phyloP scores from a whole-genome alignment of 2,888 invertebrate species.

The Harmothoe impar region DNA sequence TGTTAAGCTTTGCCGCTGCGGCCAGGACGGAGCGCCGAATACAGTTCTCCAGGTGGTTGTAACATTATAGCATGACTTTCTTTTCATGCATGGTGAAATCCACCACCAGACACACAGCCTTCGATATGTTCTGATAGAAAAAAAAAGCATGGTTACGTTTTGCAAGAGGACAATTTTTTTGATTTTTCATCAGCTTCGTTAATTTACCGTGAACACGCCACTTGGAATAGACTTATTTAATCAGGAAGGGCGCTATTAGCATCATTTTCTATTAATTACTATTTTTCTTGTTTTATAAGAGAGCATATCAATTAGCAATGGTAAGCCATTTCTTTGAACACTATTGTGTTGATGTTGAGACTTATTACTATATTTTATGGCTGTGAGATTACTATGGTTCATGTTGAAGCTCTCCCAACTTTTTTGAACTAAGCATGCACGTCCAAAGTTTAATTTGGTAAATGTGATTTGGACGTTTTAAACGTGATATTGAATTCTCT shows the following conservation, averaged over 20 bases:
- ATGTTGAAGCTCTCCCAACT: too few relatives aligned
- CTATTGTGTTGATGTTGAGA: not conserved
- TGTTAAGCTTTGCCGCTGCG: not conserved
- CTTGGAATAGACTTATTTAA: too few relatives aligned
- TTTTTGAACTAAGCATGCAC: too few relatives aligned
- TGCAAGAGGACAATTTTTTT: not conserved
- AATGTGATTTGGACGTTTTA: too few relatives aligned
- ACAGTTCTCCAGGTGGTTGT: not conserved
- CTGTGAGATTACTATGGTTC: not conserved
- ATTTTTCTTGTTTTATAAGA: conserved; percentile 35
- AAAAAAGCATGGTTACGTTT: not conserved
- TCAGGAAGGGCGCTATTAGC: too few relatives aligned
- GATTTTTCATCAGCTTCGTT: not conserved
- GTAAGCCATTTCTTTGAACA: conserved; percentile 13
- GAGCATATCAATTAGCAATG: conserved; percentile 57
- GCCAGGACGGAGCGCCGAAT: not conserved
- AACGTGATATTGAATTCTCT: too few relatives aligned
- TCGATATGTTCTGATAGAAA: not conserved
- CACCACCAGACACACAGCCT: not conserved
- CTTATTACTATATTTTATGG: not conserved
- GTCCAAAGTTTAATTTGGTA: too few relatives aligned
- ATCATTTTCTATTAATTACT: conserved; percentile 32
- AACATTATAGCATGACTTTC: not conserved
- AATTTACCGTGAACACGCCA: not conserved
- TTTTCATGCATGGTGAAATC: not conserved